phyloP scores from a whole-genome alignment of 2,797 vertebrate genomes.

The Eulemur mongoz region DNA sequence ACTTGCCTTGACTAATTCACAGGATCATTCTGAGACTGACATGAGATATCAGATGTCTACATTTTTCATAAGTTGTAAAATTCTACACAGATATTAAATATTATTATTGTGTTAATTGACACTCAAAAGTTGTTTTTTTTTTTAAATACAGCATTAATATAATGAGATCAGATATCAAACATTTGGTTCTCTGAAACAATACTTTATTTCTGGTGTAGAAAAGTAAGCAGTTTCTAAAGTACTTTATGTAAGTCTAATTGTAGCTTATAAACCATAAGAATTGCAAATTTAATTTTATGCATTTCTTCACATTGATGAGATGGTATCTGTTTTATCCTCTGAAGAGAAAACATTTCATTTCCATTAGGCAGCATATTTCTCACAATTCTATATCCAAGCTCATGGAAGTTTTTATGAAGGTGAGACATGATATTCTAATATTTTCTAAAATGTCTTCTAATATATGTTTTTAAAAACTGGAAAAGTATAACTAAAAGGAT shows the following conservation, averaged over 20 bases:
- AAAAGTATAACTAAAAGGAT: neutral
- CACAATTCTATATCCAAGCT: constrained; percentile 34
- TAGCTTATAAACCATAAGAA: neutral
- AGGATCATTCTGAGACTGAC: constrained; percentile 15
- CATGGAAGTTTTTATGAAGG: constrained; percentile 24
- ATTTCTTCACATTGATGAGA: constrained; percentile 32
- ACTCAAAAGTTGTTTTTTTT: constrained; percentile 10
- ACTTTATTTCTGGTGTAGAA: constrained; percentile 27
- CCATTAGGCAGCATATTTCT: neutral
- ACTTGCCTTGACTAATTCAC: neutral
- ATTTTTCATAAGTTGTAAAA: constrained; percentile 37
- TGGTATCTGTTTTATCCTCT: neutral
- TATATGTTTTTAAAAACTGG: neutral
- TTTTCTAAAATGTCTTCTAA: constrained; percentile 63
- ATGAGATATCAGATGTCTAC: constrained; percentile 7
- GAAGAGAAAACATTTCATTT: constrained; percentile 23
- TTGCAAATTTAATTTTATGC: constrained; percentile 38
- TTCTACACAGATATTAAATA: constrained; percentile 12
- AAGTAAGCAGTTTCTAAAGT: constrained; percentile 50
- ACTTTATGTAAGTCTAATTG: neutral
- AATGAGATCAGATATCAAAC: constrained; percentile 13
- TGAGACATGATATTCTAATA: neutral
- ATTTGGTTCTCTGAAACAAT: constrained; percentile 45
- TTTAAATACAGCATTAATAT: neutral
- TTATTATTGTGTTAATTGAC: constrained; percentile 36